Base-by-base conservation (phyloP, 2,113 vertebrate genomes). In the Prionailurus viverrinus region DNA sequence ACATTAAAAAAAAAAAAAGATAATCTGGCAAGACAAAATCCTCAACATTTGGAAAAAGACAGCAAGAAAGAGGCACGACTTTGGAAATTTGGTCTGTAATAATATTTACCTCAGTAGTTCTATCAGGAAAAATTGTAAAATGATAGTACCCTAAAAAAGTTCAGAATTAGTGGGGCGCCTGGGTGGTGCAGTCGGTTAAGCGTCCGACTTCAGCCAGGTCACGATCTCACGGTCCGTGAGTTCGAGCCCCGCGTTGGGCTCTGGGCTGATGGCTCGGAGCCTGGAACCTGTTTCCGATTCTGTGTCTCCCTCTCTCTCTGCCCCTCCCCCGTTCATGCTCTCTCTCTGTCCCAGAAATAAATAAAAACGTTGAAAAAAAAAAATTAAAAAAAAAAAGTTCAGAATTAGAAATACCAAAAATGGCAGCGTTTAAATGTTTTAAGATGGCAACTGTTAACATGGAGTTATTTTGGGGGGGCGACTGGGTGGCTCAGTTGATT, bases 331-430 rank as follows among this genome's bases (percentile, higher is more conserved):
- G 36, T 36, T 36, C 36, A 36, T 36, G 36, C 36, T 36, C 36
- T 36, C 36, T 36, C 36, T 36, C 36, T 36, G 36, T 36, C 36
- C 36, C 36, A 36, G 36, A 36, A 36, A 36, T 36, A 36, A 36
- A 36, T 36, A 36, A 36, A 36, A 36, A 36, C 36, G 36, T 36
- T 36, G 36, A 36, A 36, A 36, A 36, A 36, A 36, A 36, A 36
- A 36, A 36, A n/a, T 36, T 36, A 36, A 36, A 36, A 36, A 36
- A n/a, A 93, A 87, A 92, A 94, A 91, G 73, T 82, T 68, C 19
- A 83, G 58, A 95, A 83, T 29, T 58, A 76, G 8, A 97, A 91
- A 87, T 74, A 91, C 14, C 25, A 82, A 95, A 78, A 41, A 8
- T 97, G 51, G 66, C 53, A 80, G n/a, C 61, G 27, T 76, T 96